Percentiles rank a stretch among this genome's conserved stretches.
Evolutionary conservation across 2,888 invertebrate species (phyloP).

Genomic region (Unio pictorum): DNA sequence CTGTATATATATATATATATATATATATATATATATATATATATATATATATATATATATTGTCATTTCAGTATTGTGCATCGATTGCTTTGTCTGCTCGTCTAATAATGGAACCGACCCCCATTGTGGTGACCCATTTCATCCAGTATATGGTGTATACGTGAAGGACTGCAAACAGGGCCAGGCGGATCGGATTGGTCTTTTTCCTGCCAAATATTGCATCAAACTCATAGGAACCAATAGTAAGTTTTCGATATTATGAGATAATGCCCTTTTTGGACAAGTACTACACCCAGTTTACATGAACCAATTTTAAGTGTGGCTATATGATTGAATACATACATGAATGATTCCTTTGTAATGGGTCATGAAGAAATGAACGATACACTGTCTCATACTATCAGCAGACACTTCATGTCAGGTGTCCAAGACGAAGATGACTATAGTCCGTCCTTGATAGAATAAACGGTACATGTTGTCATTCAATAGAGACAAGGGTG

Average conservation of each 20-base stretch:
- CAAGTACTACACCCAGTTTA: too few relatives aligned
- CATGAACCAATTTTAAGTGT: too few relatives aligned
- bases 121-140: slow-evolving; percentile 74
- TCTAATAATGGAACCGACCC: slow-evolving; percentile 73
- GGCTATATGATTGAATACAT: too few relatives aligned
- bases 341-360: too few relatives aligned
- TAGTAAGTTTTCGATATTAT: slow-evolving; percentile 57
- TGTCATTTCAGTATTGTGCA: slow-evolving; percentile 42
- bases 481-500: too few relatives aligned
- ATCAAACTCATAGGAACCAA: slow-evolving; percentile 74
- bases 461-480: too few relatives aligned
- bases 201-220: slow-evolving; percentile 75
- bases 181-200: slow-evolving; percentile 72
- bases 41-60: not conserved
- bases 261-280: too few relatives aligned
- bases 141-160: slow-evolving; percentile 72
- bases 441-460: too few relatives aligned
- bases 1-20: not conserved
- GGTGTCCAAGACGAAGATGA: too few relatives aligned
- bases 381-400: too few relatives aligned
- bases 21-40: not conserved
- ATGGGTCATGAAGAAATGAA: too few relatives aligned
- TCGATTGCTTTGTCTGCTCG: slow-evolving; percentile 74
- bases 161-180: slow-evolving; percentile 73
- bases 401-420: too few relatives aligned